Conservation (phyloP, 1,140 invertebrate genomes). For the Oedothorax gibbosus region DNA sequence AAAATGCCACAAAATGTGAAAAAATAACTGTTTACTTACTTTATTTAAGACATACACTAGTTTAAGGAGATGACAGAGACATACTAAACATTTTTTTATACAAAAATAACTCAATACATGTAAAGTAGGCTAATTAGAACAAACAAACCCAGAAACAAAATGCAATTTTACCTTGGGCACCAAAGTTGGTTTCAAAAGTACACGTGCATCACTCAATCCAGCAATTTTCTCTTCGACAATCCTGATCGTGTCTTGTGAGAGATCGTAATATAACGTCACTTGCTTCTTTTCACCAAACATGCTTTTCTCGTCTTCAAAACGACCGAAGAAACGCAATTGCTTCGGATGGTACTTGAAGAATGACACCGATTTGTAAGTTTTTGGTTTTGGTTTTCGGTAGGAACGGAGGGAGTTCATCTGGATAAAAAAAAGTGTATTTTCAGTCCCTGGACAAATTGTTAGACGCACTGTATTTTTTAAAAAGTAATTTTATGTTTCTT, state of each 20-base stretch:
- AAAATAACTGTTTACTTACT: background rate
- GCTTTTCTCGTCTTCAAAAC: constrained; percentile 12
- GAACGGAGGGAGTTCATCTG: constrained; percentile 16
- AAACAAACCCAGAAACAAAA: background rate
- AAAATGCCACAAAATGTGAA: background rate
- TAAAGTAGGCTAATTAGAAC: background rate
- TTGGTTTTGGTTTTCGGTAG: constrained; percentile 12
- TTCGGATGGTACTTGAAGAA: constrained; percentile 39
- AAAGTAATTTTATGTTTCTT: too few relatives aligned
- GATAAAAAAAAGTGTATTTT: background rate
- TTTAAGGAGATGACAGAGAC: too few relatives aligned
- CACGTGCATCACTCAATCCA: constrained; percentile 2
- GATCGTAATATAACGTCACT: constrained; percentile 19
- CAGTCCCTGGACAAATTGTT: too few relatives aligned
- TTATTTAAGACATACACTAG: background rate
- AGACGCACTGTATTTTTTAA: too few relatives aligned
- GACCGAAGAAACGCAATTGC: constrained; percentile 24
- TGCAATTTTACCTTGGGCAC: constrained; percentile 26
- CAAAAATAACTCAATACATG: background rate
- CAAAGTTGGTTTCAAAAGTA: constrained; percentile 21
- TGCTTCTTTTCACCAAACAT: constrained; percentile 26
- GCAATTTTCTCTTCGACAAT: constrained; percentile 27
- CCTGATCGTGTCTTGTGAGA: constrained; percentile 4
- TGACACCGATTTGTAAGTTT: background rate
- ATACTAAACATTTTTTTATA: too few relatives aligned